These are phyloP conservation scores for Drosophila cognata DNA, from an alignment of 2,888 invertebrate species.

Conservation along the genomic window DNA sequence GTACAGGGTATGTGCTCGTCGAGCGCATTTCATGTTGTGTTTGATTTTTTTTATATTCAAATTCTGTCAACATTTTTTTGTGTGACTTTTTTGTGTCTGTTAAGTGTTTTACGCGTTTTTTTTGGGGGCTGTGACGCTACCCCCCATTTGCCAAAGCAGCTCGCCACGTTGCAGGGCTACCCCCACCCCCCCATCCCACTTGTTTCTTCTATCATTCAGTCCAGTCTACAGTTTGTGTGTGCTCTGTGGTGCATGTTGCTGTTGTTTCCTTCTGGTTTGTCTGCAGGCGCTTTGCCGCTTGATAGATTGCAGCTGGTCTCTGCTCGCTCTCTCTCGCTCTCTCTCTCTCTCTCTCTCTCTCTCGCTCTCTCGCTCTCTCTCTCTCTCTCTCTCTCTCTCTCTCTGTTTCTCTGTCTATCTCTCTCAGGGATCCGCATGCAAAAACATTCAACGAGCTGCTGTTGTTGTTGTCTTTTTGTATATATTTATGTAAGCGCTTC, in stretches of 20 bases:
- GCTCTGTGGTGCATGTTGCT: slow-evolving; percentile 29
- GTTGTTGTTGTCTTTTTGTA: slow-evolving; percentile 7
- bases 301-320: slow-evolving; percentile 76
- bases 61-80: slow-evolving; percentile 7
- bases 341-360: background rate
- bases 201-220: background rate
- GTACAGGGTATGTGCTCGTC: slow-evolving; percentile 23
- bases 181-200: background rate
- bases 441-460: slow-evolving; percentile 50
- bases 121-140: slow-evolving; percentile 10
- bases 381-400: background rate
- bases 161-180: background rate
- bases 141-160: background rate
- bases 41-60: background rate
- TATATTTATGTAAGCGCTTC: slow-evolving; percentile 48
- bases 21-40: background rate
- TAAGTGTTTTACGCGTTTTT: slow-evolving; percentile 48
- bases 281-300: slow-evolving; percentile 75
- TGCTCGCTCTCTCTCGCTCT: background rate
- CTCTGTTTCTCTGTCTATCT: background rate
- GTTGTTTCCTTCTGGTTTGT: slow-evolving; percentile 49
- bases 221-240: background rate
- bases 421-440: slow-evolving; percentile 39
- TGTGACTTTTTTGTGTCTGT: slow-evolving; percentile 17
- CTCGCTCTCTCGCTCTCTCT: background rate